phyloP scores from a whole-genome alignment of 1,140 invertebrate genomes.

The Delia radicum region DNA sequence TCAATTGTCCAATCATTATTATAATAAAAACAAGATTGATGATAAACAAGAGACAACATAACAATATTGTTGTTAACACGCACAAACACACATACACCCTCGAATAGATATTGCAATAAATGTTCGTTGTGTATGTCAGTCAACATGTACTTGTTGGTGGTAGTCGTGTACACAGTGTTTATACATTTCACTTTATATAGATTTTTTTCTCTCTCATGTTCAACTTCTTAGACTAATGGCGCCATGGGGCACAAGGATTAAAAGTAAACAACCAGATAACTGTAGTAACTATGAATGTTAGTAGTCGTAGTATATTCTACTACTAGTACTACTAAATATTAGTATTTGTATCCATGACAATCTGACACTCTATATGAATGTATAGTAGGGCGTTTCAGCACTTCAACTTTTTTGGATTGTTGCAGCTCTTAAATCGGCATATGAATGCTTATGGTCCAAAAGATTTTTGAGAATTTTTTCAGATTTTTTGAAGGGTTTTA shows the following conservation, averaged over 20 bases:
- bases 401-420: no score
- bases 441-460: no score
- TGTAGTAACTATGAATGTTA: not conserved
- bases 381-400: no score
- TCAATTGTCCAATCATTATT: conserved; percentile 24
- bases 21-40: conserved; percentile 14
- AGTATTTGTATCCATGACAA: not conserved
- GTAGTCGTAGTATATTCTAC: not conserved
- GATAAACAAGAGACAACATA: not conserved
- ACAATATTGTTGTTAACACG: not conserved
- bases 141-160: no score
- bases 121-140: not conserved
- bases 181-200: not conserved
- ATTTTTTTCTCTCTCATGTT: not conserved
- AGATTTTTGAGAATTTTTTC: no score
- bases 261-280: not conserved
- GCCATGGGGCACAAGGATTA: conserved; percentile 15
- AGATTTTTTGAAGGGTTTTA: no score
- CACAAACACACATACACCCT: not conserved
- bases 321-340: no score
- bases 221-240: conserved; percentile 21
- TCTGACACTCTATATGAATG: not conserved
- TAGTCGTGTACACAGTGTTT: not conserved
- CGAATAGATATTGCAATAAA: not conserved
- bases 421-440: no score